These are phyloP conservation scores for Rhinogobio ventralis DNA, from an alignment of 2,797 vertebrate genomes.

Conservation along the genomic window DNA sequence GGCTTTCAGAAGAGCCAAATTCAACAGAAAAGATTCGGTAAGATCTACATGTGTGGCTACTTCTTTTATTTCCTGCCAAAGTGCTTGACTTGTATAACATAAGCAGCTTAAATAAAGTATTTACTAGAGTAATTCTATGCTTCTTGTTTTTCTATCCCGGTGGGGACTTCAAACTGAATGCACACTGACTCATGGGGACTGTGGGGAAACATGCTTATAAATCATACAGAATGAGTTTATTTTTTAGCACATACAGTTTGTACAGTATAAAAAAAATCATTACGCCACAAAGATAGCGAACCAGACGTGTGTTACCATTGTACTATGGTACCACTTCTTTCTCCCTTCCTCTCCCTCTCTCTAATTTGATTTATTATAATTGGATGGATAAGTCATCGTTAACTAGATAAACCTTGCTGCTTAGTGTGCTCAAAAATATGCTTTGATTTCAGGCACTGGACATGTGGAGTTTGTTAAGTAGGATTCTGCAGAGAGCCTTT, in stretches of 20 bases:
- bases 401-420: neutral
- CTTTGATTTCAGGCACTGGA: slow-evolving; percentile 67
- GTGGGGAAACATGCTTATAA: too few species aligned
- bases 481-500: slow-evolving; percentile 65
- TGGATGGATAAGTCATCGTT: neutral
- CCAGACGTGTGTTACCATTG: neutral
- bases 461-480: slow-evolving; percentile 73
- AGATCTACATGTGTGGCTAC: slow-evolving; percentile 25
- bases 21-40: slow-evolving; percentile 72
- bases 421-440: slow-evolving; percentile 1
- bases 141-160: too few species aligned
- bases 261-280: too few species aligned
- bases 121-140: too few species aligned
- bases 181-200: too few species aligned
- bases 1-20: slow-evolving; percentile 79
- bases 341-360: neutral
- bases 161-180: too few species aligned
- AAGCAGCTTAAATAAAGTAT: too few species aligned
- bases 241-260: too few species aligned
- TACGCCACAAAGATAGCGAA: too few species aligned
- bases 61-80: neutral
- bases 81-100: neutral
- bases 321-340: neutral
- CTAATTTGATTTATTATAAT: neutral
- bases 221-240: too few species aligned